phyloP scores from a whole-genome alignment of 1,140 invertebrate species.

The Tetraneura akinire region DNA sequence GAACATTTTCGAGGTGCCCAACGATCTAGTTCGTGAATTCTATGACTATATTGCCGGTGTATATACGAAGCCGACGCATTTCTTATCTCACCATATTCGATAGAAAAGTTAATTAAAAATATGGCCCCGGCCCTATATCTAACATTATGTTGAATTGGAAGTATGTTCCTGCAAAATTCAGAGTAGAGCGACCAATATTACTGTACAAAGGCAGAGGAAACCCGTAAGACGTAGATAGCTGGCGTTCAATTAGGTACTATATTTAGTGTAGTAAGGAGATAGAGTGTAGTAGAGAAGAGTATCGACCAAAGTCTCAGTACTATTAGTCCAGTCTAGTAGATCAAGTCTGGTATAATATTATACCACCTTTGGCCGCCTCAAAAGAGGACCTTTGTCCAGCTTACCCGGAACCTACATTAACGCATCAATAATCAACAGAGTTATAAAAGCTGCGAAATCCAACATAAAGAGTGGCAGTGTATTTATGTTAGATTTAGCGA shows the following conservation, averaged over 20 bases:
- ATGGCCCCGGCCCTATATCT: background rate
- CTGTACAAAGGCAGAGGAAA: background rate
- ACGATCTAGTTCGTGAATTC: background rate
- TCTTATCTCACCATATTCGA: background rate
- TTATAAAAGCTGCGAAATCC: background rate
- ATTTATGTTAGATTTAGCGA: background rate
- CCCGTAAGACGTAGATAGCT: background rate
- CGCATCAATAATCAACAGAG: background rate
- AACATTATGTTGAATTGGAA: background rate
- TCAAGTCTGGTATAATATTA: too few species aligned
- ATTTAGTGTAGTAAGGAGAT: too few species aligned
- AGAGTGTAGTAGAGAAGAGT: too few species aligned
- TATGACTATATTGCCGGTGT: background rate
- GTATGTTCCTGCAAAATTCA: background rate
- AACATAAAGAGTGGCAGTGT: background rate
- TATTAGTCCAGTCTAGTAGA: too few species aligned
- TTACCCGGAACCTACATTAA: background rate
- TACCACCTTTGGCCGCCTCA: background rate
- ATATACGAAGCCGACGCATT: background rate
- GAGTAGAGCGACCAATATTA: too few species aligned
- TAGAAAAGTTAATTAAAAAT: conserved; percentile 22
- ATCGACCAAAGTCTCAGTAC: too few species aligned
- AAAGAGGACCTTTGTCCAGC: background rate
- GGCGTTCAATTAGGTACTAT: too few species aligned
- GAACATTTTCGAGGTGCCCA: conserved; percentile 16